Percentiles rank a stretch among this genome's conserved stretches.
Conservation (phyloP, 2,888 invertebrate genomes). For the Limnephilus auricula region DNA sequence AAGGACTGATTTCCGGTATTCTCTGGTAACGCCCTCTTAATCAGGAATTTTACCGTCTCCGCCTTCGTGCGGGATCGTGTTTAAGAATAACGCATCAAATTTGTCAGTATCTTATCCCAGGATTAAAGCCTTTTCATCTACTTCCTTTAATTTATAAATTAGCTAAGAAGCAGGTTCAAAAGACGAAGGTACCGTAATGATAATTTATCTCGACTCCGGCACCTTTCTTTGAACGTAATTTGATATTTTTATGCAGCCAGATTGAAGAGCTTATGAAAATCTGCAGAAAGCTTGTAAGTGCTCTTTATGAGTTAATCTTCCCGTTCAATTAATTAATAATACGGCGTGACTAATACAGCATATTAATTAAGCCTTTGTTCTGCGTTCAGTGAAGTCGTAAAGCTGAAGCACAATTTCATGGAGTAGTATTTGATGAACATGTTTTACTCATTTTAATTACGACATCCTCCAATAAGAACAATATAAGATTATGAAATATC, state of each 20-base stretch:
- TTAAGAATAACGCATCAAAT: not conserved
- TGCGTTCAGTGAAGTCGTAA: constrained; percentile 4
- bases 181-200: not conserved
- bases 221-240: not conserved
- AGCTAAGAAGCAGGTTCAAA: not conserved
- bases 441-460: not conserved
- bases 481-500: not conserved
- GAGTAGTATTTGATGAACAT: not conserved
- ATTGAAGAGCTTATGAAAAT: constrained; percentile 2
- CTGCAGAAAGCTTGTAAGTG: not conserved
- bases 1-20: no score
- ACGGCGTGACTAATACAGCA: constrained; percentile 8
- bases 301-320: constrained; percentile 22
- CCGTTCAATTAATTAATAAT: constrained; percentile 5
- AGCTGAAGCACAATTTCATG: not conserved
- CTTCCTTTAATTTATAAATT: not conserved
- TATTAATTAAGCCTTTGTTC: constrained; percentile 28
- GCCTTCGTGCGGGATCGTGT: not conserved
- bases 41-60: no score
- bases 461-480: not conserved
- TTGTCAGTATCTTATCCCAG: not conserved
- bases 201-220: not conserved
- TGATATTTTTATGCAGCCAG: not conserved
- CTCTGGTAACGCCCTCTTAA: no score
- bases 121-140: not conserved